Evolutionary conservation across 2,797 vertebrate species (phyloP).

Genomic region (Gymnopithys bicolor): DNA sequence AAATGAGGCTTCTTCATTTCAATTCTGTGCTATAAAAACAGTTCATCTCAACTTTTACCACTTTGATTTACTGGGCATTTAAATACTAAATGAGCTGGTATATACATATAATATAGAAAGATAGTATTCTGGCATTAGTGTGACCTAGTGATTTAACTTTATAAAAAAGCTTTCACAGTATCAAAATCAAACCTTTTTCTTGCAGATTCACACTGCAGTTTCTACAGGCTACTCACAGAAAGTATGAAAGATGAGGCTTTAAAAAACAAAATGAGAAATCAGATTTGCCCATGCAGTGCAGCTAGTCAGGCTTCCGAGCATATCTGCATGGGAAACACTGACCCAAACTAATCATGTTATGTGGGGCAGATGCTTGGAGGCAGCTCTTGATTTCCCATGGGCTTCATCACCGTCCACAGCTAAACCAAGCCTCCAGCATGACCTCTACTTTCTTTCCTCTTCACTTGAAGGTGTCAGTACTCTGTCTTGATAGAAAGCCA

Average conservation of each 20-base stretch:
- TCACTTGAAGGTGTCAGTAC: background rate
- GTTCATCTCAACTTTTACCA: background rate
- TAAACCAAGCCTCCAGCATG: background rate
- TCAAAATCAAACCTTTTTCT: background rate
- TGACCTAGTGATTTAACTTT: background rate
- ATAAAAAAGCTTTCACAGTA: background rate
- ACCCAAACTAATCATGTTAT: background rate
- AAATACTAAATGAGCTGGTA: background rate
- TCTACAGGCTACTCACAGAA: background rate
- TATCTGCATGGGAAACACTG: background rate
- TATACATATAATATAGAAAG: background rate
- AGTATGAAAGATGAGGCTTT: background rate
- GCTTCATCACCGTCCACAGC: background rate
- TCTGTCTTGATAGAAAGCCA: background rate
- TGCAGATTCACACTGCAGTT: background rate
- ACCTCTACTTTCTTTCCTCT: background rate
- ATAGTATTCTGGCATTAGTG: background rate
- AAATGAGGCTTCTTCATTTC: background rate
- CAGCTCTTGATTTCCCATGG: background rate
- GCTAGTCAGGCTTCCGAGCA: background rate
- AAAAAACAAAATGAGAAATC: background rate
- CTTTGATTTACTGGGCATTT: background rate
- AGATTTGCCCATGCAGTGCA: background rate
- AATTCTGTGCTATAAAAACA: background rate
- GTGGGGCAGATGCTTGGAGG: background rate